phyloP scores from a whole-genome alignment of 2,113 vertebrate genomes.

The Anoplopoma fimbria region DNA sequence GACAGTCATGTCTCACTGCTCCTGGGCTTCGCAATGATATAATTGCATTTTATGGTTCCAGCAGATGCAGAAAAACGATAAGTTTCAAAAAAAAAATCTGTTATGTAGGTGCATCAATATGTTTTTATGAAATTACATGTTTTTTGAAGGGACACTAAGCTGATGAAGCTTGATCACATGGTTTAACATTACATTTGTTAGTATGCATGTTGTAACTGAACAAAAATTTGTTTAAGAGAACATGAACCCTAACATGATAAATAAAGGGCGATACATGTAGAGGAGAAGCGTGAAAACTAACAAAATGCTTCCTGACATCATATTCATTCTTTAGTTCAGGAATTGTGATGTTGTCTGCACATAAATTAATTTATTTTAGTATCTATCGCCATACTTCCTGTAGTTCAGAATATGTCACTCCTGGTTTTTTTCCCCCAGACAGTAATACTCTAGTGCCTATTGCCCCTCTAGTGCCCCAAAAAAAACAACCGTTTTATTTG shows the following conservation, averaged over 20 bases:
- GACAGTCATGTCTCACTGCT: slow-evolving; percentile 31
- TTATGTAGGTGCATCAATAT: not conserved
- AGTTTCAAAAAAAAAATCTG: slow-evolving; percentile 4
- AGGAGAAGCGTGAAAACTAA: not conserved
- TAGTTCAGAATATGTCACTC: not conserved
- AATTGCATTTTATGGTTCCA: slow-evolving; percentile 22
- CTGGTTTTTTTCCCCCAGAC: not conserved
- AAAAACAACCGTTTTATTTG: not conserved
- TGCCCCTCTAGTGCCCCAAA: not conserved
- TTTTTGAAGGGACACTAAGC: not conserved
- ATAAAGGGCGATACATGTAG: not conserved
- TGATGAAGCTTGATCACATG: not conserved
- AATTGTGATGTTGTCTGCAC: not conserved
- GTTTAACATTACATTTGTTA: not conserved
- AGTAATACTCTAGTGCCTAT: not conserved
- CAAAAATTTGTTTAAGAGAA: not conserved
- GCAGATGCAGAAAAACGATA: slow-evolving; percentile 5
- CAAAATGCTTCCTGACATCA: not conserved
- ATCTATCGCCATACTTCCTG: slow-evolving; percentile 3
- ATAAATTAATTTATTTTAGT: not conserved
- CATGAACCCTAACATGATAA: not conserved
- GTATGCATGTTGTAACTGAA: not conserved
- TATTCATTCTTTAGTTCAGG: not conserved
- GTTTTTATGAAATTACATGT: not conserved
- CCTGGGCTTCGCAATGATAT: slow-evolving; percentile 20